Base-by-base conservation (phyloP, 2,113 vertebrate genomes). In the Spizaetus ornatus region DNA sequence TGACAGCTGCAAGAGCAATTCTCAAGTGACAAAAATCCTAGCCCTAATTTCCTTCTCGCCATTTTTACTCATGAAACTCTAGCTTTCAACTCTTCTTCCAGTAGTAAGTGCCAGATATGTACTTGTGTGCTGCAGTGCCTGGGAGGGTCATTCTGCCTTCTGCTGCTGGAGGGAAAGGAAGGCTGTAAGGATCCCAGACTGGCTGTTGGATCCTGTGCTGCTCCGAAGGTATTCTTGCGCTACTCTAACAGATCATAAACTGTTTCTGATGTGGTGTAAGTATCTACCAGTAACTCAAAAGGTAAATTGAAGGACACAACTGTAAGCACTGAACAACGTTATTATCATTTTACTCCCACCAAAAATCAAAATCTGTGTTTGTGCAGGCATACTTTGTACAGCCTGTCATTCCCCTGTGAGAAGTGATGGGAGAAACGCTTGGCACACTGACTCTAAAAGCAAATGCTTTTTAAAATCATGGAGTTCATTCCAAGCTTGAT, bases 381-480 rank as follows among this genome's bases (percentile, higher is more conserved):
- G 21, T 91, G 59, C 42, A 90, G 76, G 59, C 43, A 87, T 72
- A 26, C 88, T 82, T 92, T 89, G 40, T 67, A 84, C 34, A 92
- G 65, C 77, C 59, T 95, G 86, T 92, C 88, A 95, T 92, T 89
- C n/a, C 34, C 31, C 43, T 79, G 34, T 84, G 69, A 88, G 47
- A 79, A 86, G 47, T 69, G 72, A 92, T 59, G 82, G 55, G 23
- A 95, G 59, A 89, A 95, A 59, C 67, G 25, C 47, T 92, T 92
- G 43, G 77, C 88, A 92, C 2, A 0, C 66, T 86, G 69, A 55
- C 42, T 94, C 16, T 90, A 93, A 97, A 97, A 95, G 69, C n/a
- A 93, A 94, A 90, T 56, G 76, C 40, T 95, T 93, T 94, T 96
- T 88, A 43, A 92, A 96, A 92, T 77, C 62, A 78, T n/a, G 36